Conservation (phyloP, 30 jellyfish, hydroid and myxozoan genomes). For the Hydractinia echinata region DNA sequence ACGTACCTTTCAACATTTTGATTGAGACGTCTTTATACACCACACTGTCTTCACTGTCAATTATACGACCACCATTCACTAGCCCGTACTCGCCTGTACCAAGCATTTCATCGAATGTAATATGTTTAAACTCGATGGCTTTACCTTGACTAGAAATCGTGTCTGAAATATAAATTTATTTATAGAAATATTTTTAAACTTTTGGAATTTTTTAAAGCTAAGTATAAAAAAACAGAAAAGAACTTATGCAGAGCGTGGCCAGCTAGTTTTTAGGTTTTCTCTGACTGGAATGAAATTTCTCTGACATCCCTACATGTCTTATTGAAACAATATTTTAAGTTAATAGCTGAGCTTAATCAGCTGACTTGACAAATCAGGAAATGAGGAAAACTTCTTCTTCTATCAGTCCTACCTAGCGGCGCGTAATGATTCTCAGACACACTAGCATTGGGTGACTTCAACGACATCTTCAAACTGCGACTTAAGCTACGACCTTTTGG, state of each 20-base stretch:
- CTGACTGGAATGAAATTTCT: too few relatives aligned
- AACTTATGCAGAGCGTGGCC: not conserved
- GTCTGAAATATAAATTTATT: conserved; percentile 14
- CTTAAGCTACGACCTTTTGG: not conserved
- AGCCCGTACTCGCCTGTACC: conserved; percentile 45
- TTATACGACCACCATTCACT: conserved; percentile 37
- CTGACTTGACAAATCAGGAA: too few relatives aligned
- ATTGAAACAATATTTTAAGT: too few relatives aligned
- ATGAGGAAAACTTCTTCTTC: too few relatives aligned
- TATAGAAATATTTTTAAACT: not conserved
- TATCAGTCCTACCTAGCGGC: conserved; percentile 16
- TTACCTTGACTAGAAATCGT: conserved; percentile 32
- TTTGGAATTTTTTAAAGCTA: not conserved
- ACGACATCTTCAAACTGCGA: conserved; percentile 14
- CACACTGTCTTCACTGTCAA: conserved; percentile 24
- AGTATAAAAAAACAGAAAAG: not conserved
- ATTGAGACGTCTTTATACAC: conserved; percentile 32
- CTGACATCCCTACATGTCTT: too few relatives aligned
- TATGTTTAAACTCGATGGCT: conserved; percentile 35
- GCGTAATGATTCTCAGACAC: conserved; percentile 32
- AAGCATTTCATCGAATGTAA: conserved; percentile 35
- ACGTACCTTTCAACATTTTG: conserved; percentile 36
- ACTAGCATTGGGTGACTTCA: conserved; percentile 1
- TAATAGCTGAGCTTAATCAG: too few relatives aligned
- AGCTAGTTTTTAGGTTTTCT: too few relatives aligned